Conservation (phyloP, 2,888 invertebrate species). For the Elgonia sp. region DNA sequence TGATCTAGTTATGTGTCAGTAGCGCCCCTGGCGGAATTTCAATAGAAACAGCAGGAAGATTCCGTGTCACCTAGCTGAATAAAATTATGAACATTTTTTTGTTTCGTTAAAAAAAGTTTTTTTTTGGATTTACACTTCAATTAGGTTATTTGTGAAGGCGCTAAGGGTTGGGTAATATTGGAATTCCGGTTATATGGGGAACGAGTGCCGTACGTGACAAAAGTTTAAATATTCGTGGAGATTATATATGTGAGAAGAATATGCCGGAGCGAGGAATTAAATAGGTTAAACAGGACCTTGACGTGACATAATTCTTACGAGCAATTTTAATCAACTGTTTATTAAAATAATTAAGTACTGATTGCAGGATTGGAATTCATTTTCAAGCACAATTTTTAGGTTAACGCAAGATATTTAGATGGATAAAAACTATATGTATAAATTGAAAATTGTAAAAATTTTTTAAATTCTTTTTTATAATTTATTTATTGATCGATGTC, state of each 20-base stretch:
- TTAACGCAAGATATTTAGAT: too few species aligned
- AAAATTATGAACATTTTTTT: not conserved
- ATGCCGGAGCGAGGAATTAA: slow-evolving; percentile 20
- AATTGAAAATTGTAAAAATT: too few species aligned
- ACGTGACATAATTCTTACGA: not conserved
- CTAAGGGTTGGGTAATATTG: not conserved
- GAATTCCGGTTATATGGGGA: slow-evolving; percentile 42
- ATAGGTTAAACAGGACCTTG: not conserved
- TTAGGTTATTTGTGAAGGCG: slow-evolving; percentile 41
- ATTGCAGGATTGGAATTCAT: not conserved
- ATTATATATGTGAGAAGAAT: slow-evolving; percentile 20
- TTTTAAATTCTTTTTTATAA: too few species aligned
- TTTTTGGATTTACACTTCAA: slow-evolving; percentile 38
- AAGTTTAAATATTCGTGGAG: slow-evolving; percentile 24
- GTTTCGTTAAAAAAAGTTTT: slow-evolving; percentile 4
- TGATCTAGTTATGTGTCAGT: not conserved
- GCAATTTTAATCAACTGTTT: too few species aligned
- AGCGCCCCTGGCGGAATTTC: too few species aligned
- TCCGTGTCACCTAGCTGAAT: too few species aligned
- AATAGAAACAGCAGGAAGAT: too few species aligned
- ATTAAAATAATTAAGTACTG: too few species aligned
- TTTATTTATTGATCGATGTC: too few species aligned
- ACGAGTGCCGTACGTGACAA: slow-evolving; percentile 20
- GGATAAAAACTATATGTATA: too few species aligned
- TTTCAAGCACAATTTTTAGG: too few species aligned